phyloP scores from a whole-genome alignment of 2,888 invertebrate genomes.

The Cremastinae sp. region DNA sequence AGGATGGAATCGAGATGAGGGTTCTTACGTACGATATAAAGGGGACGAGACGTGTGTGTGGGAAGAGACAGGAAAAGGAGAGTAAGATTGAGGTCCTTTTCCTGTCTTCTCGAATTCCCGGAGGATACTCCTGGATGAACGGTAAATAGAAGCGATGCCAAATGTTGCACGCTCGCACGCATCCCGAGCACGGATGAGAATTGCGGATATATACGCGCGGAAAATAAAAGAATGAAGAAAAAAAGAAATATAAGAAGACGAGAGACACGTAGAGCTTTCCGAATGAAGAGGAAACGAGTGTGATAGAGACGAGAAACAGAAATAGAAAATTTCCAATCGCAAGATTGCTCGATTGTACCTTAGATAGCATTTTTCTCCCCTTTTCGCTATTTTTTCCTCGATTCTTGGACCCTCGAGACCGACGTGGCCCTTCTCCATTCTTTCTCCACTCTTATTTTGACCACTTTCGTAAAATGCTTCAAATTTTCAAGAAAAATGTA shows the following conservation, averaged over 20 bases:
- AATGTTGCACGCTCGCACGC: slow-evolving; percentile 63
- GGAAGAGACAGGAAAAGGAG: slow-evolving; percentile 22
- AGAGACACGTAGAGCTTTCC: slow-evolving; percentile 25
- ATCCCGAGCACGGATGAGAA: too few relatives aligned
- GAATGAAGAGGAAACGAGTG: slow-evolving; percentile 27
- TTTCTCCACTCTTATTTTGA: slow-evolving; percentile 58
- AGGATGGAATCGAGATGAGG: slow-evolving; percentile 56
- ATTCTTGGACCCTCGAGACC: slow-evolving; percentile 53
- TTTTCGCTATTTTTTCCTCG: slow-evolving; percentile 58
- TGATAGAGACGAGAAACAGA: neutral
- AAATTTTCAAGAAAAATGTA: too few relatives aligned
- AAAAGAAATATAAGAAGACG: slow-evolving; percentile 28
- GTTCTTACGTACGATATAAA: neutral
- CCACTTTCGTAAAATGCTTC: too few relatives aligned
- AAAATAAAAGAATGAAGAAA: slow-evolving; percentile 8
- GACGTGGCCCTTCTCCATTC: slow-evolving; percentile 60
- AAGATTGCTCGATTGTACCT: slow-evolving; percentile 78
- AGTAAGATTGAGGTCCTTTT: slow-evolving; percentile 40
- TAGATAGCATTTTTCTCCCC: slow-evolving; percentile 51
- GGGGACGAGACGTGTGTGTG: neutral
- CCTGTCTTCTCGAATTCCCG: slow-evolving; percentile 63
- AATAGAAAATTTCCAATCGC: slow-evolving; percentile 72
- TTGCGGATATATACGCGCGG: slow-evolving; percentile 33
- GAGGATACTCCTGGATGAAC: slow-evolving; percentile 67
- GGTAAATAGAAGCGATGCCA: slow-evolving; percentile 65